Evolutionary conservation across 2,888 invertebrate species (phyloP).

Genomic region (Abscondita cerata): DNA sequence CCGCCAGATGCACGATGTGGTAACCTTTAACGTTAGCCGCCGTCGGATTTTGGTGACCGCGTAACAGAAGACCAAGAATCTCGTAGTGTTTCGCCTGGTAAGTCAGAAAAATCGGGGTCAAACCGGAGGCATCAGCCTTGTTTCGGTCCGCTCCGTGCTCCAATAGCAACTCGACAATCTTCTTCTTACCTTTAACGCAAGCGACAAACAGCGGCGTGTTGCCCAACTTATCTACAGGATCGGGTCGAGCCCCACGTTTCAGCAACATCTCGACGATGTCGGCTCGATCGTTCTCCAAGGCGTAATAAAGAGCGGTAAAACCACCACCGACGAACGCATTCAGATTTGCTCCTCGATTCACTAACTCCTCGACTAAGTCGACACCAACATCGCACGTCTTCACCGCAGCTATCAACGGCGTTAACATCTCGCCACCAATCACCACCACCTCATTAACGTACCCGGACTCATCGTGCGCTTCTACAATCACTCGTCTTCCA

Average conservation of each 20-base stretch:
- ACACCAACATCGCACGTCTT: conserved; percentile 11
- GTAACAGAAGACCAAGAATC: conserved; percentile 13
- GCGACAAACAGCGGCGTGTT: conserved; percentile 16
- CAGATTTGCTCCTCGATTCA: conserved; percentile 16
- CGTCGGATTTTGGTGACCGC: conserved; percentile 1
- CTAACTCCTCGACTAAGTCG: conserved; percentile 12
- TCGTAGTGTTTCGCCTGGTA: conserved; percentile 18
- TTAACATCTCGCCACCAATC: not conserved
- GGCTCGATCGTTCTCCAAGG: conserved; percentile 13
- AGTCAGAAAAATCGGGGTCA: conserved; percentile 16
- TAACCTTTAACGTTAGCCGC: conserved; percentile 20
- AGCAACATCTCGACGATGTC: conserved; percentile 22
- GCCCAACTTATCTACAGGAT: conserved; percentile 21
- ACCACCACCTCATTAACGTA: conserved; percentile 18
- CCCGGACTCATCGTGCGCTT: conserved; percentile 25
- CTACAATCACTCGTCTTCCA: conserved; percentile 11
- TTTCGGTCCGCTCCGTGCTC: conserved; percentile 1
- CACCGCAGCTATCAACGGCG: conserved; percentile 14
- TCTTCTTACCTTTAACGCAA: conserved; percentile 5
- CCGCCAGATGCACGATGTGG: conserved; percentile 24
- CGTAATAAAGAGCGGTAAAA: conserved; percentile 12
- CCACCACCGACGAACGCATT: conserved; percentile 15
- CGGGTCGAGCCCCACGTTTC: conserved; percentile 13
- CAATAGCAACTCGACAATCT: conserved; percentile 16
- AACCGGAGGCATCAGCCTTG: conserved; percentile 17